These are phyloP conservation scores for Cromileptes altivelis DNA, from an alignment of 2,113 vertebrate species.

Conservation along the genomic window DNA sequence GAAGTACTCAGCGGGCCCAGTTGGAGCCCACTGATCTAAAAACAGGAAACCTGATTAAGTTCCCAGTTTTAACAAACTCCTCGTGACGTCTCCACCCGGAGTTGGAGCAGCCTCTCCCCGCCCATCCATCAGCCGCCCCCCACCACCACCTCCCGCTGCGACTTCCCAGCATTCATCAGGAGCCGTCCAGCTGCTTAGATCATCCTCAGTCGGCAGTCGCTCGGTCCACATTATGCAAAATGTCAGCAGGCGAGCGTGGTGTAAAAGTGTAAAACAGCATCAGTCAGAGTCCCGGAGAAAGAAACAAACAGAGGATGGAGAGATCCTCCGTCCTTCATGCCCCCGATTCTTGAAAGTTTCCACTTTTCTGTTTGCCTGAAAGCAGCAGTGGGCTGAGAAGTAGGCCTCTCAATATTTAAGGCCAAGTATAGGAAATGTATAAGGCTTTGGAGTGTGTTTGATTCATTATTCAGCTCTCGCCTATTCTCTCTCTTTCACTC, in stretches of 20 bases:
- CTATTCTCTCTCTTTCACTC: slow-evolving; percentile 58
- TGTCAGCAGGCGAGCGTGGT: slow-evolving; percentile 40
- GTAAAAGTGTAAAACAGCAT: slow-evolving; percentile 47
- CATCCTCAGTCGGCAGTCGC: slow-evolving; percentile 21
- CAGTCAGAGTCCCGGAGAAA: slow-evolving; percentile 21
- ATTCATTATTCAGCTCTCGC: slow-evolving; percentile 81
- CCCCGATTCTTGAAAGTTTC: slow-evolving; percentile 37
- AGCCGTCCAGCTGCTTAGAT: slow-evolving; percentile 56
- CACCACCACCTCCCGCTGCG: background rate
- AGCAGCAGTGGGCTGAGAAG: slow-evolving; percentile 41
- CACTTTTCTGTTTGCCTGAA: slow-evolving; percentile 37
- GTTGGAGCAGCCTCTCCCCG: background rate
- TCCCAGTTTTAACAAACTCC: slow-evolving; percentile 11
- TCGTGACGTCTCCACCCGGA: slow-evolving; percentile 4
- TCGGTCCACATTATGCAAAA: slow-evolving; percentile 57
- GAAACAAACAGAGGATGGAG: slow-evolving; percentile 33
- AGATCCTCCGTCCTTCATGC: slow-evolving; percentile 20
- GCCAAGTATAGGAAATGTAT: slow-evolving; percentile 70
- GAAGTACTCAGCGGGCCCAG: background rate
- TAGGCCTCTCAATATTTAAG: slow-evolving; percentile 76
- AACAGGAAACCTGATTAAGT: slow-evolving; percentile 31
- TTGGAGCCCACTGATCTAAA: background rate
- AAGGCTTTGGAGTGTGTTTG: slow-evolving; percentile 69
- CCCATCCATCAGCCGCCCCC: slow-evolving; percentile 10
- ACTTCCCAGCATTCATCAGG: slow-evolving; percentile 58